Evolutionary conservation across 2,797 vertebrate species (phyloP).

Genomic region (Rhinoraja longicauda): DNA sequence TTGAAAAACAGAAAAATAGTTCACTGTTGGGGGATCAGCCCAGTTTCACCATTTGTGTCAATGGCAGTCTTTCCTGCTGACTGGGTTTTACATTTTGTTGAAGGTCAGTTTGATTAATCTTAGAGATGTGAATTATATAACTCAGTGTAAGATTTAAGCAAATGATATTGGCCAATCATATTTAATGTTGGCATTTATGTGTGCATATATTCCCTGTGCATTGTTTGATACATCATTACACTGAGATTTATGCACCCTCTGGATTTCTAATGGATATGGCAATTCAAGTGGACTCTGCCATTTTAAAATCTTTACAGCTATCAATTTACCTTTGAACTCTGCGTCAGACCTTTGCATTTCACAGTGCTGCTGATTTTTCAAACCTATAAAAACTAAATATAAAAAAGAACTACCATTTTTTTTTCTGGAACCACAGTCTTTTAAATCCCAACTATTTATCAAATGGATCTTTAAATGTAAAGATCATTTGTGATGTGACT

Average conservation of each 20-base stretch:
- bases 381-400: too few species aligned
- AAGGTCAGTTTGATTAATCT: constrained; percentile 9
- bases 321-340: background rate
- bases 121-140: background rate
- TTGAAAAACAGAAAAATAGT: background rate
- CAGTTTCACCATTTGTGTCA: background rate
- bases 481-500: background rate
- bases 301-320: background rate
- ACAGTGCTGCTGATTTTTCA: background rate
- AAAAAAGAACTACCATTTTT: background rate
- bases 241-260: background rate
- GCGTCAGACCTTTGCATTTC: background rate
- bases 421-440: background rate
- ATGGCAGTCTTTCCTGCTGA: background rate
- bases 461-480: background rate
- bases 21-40: background rate
- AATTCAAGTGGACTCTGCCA: background rate
- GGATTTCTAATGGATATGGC: background rate
- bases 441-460: background rate
- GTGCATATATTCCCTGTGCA: background rate
- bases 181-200: background rate
- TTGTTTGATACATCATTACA: background rate
- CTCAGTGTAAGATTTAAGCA: background rate
- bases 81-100: background rate
- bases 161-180: background rate